Conservation (phyloP, 2,888 invertebrate genomes). For the Hypercompe scribonia region DNA sequence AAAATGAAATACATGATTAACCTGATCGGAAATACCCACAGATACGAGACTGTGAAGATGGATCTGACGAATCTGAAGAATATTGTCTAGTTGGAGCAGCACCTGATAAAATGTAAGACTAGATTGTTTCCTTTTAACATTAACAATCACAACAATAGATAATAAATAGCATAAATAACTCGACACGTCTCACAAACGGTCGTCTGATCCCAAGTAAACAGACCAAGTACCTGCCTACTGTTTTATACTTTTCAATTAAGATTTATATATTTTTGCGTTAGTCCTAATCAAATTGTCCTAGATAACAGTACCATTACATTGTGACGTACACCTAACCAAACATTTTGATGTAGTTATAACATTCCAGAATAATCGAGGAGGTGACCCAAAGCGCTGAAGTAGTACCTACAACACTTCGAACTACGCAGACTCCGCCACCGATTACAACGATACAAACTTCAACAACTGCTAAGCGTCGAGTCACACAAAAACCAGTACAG, state of each 20-base stretch:
- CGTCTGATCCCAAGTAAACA: no score
- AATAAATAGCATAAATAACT: no score
- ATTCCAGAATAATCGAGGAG: neutral
- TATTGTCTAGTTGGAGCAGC: neutral
- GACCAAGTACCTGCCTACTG: no score
- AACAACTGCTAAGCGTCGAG: neutral
- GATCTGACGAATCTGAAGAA: conserved; percentile 4
- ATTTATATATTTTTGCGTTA: no score
- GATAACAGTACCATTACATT: neutral
- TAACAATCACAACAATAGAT: no score
- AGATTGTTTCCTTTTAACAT: neutral
- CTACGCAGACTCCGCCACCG: neutral
- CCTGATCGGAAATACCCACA: neutral
- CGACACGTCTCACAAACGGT: no score
- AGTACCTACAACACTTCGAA: neutral
- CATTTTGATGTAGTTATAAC: no score
- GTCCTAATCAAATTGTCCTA: neutral
- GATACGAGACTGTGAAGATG: neutral
- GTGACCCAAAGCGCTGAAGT: neutral
- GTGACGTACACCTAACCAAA: neutral
- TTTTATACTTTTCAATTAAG: no score
- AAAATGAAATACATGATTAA: no score
- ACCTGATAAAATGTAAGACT: neutral
- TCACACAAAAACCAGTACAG: neutral
- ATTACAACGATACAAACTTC: neutral